A percentile compares a stretch with the other conserved stretches of the same genome.
Conservation (phyloP, 2,888 invertebrate species). For the Cabera pusaria region DNA sequence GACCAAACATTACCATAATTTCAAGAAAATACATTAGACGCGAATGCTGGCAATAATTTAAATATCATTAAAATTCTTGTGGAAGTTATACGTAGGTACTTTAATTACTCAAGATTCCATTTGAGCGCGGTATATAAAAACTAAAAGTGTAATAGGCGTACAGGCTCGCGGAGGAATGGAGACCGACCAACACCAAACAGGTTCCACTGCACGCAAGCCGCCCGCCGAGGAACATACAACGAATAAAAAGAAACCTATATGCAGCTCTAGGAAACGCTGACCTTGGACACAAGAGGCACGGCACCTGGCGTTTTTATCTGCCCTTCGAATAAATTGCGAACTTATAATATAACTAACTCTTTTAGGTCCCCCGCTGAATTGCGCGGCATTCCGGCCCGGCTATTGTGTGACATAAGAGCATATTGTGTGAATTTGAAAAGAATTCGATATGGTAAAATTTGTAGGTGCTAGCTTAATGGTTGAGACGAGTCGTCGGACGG, state of each 20-base stretch:
- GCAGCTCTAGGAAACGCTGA: slow-evolving; percentile 82
- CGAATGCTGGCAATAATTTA: slow-evolving; percentile 32
- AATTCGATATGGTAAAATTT: slow-evolving; percentile 44
- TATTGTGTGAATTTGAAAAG: slow-evolving; percentile 39
- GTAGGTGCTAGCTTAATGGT: slow-evolving; percentile 40
- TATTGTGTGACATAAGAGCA: slow-evolving; percentile 51
- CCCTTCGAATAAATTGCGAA: slow-evolving; percentile 75
- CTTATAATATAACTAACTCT: slow-evolving; percentile 69
- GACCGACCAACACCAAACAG: slow-evolving; percentile 66
- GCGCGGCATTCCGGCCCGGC: slow-evolving; percentile 23
- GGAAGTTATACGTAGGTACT: slow-evolving; percentile 35
- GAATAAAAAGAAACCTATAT: slow-evolving; percentile 80
- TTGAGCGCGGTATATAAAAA: slow-evolving; percentile 56
- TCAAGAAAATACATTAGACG: slow-evolving; percentile 12
- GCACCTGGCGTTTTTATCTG: slow-evolving; percentile 82
- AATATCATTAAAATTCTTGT: slow-evolving; percentile 37
- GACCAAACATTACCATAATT: slow-evolving; percentile 19
- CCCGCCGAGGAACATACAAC: slow-evolving; percentile 74
- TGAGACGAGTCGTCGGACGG: slow-evolving; percentile 41
- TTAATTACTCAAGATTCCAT: slow-evolving; percentile 48
- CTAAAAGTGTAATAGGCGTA: slow-evolving; percentile 59
- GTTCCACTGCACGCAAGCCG: slow-evolving; percentile 78
- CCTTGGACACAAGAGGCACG: slow-evolving; percentile 75
- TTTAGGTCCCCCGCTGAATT: slow-evolving; percentile 39
- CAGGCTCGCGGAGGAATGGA: slow-evolving; percentile 67